phyloP scores from a whole-genome alignment of 1,140 invertebrate species.

The Acromyrmex charruanus region DNA sequence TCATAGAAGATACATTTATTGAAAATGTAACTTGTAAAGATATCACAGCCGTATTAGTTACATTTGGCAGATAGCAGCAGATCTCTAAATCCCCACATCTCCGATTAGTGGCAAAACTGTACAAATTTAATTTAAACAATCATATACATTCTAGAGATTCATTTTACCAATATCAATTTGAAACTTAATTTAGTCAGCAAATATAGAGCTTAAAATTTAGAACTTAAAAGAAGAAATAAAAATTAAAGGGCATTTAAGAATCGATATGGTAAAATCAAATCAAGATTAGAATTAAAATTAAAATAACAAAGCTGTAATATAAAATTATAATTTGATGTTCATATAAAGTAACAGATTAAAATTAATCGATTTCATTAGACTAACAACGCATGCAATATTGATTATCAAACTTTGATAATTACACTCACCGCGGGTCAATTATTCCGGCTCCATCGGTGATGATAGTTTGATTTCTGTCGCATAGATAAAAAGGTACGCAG shows the following conservation, averaged over 20 bases:
- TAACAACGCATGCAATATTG: not conserved
- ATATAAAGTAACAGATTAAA: slow-evolving; percentile 18
- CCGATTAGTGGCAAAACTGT: slow-evolving; percentile 64
- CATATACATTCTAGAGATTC: not conserved
- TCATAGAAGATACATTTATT: slow-evolving; percentile 11
- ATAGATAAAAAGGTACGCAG: slow-evolving; percentile 88
- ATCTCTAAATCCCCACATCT: slow-evolving; percentile 80
- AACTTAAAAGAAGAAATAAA: not conserved
- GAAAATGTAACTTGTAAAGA: slow-evolving; percentile 19
- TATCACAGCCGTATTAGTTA: not conserved
- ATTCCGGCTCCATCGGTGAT: slow-evolving; percentile 86
- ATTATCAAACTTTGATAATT: not conserved
- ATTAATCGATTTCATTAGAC: not conserved
- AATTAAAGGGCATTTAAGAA: not conserved
- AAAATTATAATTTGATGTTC: not conserved
- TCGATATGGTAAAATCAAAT: not conserved
- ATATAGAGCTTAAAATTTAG: not conserved
- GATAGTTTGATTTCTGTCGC: slow-evolving; percentile 85
- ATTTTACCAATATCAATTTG: not conserved
- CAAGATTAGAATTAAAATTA: not conserved
- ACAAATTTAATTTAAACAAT: not conserved
- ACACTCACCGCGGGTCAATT: slow-evolving; percentile 86
- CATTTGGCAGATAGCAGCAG: slow-evolving; percentile 77
- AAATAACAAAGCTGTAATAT: not conserved
- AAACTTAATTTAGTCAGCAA: not conserved